Percentiles rank a stretch among this genome's conserved stretches.
Evolutionary conservation across 2,113 vertebrate species (phyloP).

Genomic region (Muscicapa adusta): DNA sequence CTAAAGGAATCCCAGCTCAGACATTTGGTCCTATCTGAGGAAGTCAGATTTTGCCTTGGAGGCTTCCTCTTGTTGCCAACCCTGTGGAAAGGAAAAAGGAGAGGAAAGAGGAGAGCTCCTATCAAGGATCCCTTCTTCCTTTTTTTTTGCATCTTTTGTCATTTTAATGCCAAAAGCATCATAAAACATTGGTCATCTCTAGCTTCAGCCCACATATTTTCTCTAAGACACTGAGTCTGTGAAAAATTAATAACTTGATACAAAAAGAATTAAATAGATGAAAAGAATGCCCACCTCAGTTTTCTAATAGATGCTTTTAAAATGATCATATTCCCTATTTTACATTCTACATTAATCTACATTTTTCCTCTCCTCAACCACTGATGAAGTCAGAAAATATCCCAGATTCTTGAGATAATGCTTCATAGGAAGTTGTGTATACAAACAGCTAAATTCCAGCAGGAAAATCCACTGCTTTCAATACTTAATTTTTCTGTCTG

Average conservation of each 20-base stretch:
- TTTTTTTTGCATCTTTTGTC: neutral
- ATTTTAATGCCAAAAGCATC: neutral
- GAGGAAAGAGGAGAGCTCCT: too few species aligned
- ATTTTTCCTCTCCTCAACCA: neutral
- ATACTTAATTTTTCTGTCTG: neutral
- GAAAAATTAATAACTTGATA: neutral
- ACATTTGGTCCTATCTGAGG: neutral
- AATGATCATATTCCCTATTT: neutral
- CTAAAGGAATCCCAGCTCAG: neutral
- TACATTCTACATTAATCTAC: too few species aligned
- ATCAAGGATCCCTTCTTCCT: rapidly evolving
- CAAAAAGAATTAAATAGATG: neutral
- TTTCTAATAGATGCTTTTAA: neutral
- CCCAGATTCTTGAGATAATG: neutral
- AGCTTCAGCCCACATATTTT: neutral
- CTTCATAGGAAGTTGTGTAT: neutral
- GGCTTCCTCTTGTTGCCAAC: neutral
- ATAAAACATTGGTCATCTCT: neutral
- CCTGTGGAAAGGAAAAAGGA: neutral
- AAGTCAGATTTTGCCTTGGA: neutral
- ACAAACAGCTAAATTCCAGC: neutral
- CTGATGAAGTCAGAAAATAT: neutral
- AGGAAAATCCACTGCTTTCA: neutral
- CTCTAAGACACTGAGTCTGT: neutral
- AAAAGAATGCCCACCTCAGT: rapidly evolving